phyloP scores from a whole-genome alignment of 2,797 vertebrate species.

The Hydrolagus colliei region DNA sequence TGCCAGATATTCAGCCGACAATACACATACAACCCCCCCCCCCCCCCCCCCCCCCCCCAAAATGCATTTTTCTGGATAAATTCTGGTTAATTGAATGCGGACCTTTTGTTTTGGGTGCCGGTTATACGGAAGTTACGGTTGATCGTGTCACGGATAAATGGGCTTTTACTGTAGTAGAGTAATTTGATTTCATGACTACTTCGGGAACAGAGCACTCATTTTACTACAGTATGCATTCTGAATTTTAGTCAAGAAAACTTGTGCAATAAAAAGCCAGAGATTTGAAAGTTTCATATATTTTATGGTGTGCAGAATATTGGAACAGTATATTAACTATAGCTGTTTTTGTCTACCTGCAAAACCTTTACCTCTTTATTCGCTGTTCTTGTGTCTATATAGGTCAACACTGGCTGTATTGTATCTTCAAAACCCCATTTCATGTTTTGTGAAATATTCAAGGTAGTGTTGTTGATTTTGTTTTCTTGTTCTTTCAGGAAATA shows the following conservation, averaged over 20 bases:
- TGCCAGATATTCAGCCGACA: no score
- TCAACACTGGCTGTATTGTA: constrained; percentile 20
- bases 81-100: no score
- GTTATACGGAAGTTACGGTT: no score
- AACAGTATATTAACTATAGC: neutral
- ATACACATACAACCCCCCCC: no score
- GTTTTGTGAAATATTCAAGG: neutral
- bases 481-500: constrained; percentile 61
- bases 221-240: neutral
- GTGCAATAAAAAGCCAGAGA: neutral
- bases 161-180: neutral
- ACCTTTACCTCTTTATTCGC: neutral
- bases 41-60: no score
- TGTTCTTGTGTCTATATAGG: constrained; percentile 2
- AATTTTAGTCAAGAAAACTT: neutral
- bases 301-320: neutral
- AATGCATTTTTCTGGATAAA: no score
- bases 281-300: neutral
- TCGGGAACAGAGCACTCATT: neutral
- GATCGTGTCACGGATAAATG: no score
- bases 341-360: no score
- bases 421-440: neutral
- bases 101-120: no score
- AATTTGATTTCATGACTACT: neutral
- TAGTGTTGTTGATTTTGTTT: constrained; percentile 27